Percentiles rank a stretch among this genome's conserved stretches.
Conservation (phyloP, 2,113 vertebrate genomes). For the Microcebus tavaratra region DNA sequence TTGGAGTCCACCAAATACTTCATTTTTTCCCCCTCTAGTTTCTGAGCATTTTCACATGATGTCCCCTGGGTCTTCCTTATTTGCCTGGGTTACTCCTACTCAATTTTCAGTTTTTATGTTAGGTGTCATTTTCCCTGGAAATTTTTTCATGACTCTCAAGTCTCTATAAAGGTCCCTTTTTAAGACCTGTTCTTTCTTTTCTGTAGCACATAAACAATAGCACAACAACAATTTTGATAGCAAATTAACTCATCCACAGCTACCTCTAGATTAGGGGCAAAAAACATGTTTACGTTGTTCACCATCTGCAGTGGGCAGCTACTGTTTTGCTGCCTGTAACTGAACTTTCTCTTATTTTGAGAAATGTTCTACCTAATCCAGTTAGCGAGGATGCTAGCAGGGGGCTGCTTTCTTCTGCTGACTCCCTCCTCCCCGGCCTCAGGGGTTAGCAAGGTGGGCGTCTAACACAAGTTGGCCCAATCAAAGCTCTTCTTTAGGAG, state of each 20-base stretch:
- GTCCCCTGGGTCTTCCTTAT: neutral
- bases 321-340: neutral
- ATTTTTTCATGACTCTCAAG: neutral
- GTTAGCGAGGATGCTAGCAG: neutral
- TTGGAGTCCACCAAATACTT: neutral
- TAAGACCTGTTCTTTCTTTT: neutral
- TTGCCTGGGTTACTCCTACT: neutral
- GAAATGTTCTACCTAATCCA: neutral
- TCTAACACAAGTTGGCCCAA: neutral
- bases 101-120: neutral
- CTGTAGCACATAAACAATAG: neutral
- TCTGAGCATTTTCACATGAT: neutral
- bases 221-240: conserved; percentile 17
- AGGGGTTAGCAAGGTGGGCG: neutral
- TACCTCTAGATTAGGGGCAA: neutral
- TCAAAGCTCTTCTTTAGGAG: neutral
- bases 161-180: neutral
- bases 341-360: neutral
- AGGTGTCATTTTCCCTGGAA: neutral
- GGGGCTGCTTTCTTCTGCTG: neutral
- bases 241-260: neutral
- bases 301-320: neutral
- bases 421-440: neutral
- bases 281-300: neutral
- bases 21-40: neutral